Base-by-base conservation (phyloP, 2,888 invertebrate genomes). In the Troglohyphantes excavatus region DNA sequence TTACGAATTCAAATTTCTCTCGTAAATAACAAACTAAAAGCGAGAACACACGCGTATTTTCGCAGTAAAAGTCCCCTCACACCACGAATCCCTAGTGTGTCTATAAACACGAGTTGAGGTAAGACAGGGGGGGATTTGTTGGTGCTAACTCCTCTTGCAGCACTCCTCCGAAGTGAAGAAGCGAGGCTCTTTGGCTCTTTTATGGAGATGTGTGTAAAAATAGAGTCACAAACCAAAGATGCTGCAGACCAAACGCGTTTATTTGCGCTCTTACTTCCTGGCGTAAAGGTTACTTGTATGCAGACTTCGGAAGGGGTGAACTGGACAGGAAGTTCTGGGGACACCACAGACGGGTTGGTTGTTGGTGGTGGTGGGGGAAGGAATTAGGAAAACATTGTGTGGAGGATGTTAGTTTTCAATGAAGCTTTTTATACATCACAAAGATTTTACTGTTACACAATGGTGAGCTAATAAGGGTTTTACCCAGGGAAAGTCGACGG, bases 231-330 rank as follows among this genome's bases (percentile, higher is more conserved):
- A 39, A 13, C 13, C 13, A n/a, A 53, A 53, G 53, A 53, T 53
- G 9, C 53, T 53, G 53, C 53, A 53, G 53, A 53, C 53, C 53
- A 13, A 53, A 53, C 53, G 53, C n/a, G 53, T 53, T 53, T 53
- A 53, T 53, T 53, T 53, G 53, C 53, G 17, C n/a, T 13, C n/a
- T 53, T 53, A n/a, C 53, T 53, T 53, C n/a, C n/a, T n/a, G 9
- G 9, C 7, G 39, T 11, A 39, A 53, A n/a, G 53, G 53, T 53
- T 53, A 33, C 3, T 6, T 9, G 9, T 33, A 33, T 33, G 9
- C 33, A 33, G 9, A n/a, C n/a, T n/a, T n/a, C n/a, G 33, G 9
- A 33, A 53, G 53, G n/a, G 17, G n/a, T 53, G n/a, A 13, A 53
- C 53, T 11, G 53, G 53, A 5, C 53, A 53, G 53, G 53, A 53